A percentile compares a stretch with the other conserved stretches of the same genome.
Conservation (phyloP, 2,888 invertebrate genomes). For the Lasioglossum pauxillum region DNA sequence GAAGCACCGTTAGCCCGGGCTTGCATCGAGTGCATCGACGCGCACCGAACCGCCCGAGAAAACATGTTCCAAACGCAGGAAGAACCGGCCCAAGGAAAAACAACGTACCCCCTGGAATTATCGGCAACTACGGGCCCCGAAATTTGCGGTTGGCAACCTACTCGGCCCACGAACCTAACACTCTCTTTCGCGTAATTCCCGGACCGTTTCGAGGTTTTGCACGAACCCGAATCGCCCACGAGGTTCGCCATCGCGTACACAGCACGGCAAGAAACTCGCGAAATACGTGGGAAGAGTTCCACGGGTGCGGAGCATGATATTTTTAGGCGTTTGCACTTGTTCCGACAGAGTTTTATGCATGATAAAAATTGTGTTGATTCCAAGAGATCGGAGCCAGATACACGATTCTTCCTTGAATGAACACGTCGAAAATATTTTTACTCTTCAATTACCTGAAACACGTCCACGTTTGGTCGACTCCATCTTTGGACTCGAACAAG, state of each 20-base stretch:
- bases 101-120: constrained; percentile 51
- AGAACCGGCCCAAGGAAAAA: constrained; percentile 17
- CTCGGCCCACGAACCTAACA: constrained; percentile 52
- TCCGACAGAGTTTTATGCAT: neutral
- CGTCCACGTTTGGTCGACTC: neutral
- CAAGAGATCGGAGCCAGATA: too few relatives aligned
- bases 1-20: constrained; percentile 70
- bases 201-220: constrained; percentile 27
- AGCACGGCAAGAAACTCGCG: neutral
- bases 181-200: constrained; percentile 64
- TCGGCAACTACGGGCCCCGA: constrained; percentile 43
- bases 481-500: neutral
- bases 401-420: too few relatives aligned
- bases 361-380: neutral
- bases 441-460: neutral
- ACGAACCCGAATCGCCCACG: constrained; percentile 24
- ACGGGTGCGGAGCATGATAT: neutral
- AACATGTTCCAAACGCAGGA: constrained; percentile 14
- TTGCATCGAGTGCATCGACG: constrained; percentile 67
- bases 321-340: neutral
- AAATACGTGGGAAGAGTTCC: constrained; percentile 31
- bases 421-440: neutral
- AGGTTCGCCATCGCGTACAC: constrained; percentile 26
- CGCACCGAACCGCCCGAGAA: constrained; percentile 19
- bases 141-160: constrained; percentile 51